Evolutionary conservation across 2,113 vertebrate genomes (phyloP).

Genomic region (Elaphurus davidianus): DNA sequence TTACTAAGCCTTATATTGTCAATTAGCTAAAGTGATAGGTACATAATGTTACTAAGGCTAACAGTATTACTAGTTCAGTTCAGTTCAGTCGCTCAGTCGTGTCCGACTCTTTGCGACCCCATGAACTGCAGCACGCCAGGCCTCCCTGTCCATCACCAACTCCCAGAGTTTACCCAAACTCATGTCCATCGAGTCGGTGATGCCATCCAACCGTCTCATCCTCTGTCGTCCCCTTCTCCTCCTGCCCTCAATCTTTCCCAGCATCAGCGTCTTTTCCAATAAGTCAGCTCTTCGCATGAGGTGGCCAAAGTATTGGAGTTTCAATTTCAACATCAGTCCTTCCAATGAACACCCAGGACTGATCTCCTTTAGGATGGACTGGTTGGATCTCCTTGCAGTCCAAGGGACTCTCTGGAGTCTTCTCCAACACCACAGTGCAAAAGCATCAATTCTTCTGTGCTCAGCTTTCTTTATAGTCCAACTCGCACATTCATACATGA

Average conservation of each 20-base stretch:
- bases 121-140: background rate
- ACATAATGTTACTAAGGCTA: background rate
- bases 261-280: background rate
- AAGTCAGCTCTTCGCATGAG: background rate
- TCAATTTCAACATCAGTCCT: background rate
- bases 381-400: background rate
- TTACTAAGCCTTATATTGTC: background rate
- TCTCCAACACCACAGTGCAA: background rate
- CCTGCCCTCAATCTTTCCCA: background rate
- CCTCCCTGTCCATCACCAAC: background rate
- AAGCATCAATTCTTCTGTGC: background rate
- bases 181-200: background rate
- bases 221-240: background rate
- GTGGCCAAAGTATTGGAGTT: background rate
- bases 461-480: background rate
- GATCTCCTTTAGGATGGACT: background rate
- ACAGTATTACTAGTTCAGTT: background rate
- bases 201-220: background rate
- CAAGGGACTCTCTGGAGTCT: background rate
- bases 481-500: background rate
- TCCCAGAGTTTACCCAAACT: background rate
- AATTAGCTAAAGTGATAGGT: background rate
- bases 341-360: background rate
- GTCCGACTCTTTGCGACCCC: background rate
- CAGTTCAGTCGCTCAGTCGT: background rate